Conservation (phyloP, 2,113 vertebrate species). For the Saguinus midas region DNA sequence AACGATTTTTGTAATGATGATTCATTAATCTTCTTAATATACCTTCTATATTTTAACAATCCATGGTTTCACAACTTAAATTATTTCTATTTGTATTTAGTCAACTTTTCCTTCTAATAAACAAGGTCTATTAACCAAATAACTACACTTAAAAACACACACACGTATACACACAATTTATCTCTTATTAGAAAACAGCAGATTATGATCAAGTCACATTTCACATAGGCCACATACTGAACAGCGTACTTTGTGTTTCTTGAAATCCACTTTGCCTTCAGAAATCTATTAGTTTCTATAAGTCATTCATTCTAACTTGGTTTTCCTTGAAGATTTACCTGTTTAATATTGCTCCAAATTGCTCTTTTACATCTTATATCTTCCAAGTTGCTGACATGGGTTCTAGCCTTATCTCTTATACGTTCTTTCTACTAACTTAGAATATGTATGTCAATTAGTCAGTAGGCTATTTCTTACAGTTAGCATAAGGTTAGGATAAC, state of each 20-base stretch:
- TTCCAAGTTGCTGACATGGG: background rate
- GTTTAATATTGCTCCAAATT: background rate
- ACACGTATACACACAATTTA: background rate
- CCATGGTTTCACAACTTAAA: background rate
- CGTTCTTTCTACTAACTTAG: background rate
- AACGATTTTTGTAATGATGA: background rate
- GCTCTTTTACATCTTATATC: background rate
- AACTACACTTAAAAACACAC: background rate
- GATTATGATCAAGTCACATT: background rate
- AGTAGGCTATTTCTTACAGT: background rate
- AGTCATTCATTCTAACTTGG: background rate
- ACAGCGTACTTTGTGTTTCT: background rate
- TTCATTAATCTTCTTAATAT: background rate
- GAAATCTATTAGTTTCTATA: background rate
- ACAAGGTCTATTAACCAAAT: background rate
- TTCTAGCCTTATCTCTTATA: background rate
- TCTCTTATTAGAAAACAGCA: background rate
- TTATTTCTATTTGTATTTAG: background rate
- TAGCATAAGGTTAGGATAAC: background rate
- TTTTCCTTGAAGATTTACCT: background rate
- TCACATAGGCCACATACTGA: background rate
- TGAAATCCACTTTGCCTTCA: background rate
- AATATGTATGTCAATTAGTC: background rate
- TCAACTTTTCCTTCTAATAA: background rate
- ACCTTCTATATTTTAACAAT: background rate